phyloP scores from a whole-genome alignment of 2,797 vertebrate genomes.

The Manis javanica region DNA sequence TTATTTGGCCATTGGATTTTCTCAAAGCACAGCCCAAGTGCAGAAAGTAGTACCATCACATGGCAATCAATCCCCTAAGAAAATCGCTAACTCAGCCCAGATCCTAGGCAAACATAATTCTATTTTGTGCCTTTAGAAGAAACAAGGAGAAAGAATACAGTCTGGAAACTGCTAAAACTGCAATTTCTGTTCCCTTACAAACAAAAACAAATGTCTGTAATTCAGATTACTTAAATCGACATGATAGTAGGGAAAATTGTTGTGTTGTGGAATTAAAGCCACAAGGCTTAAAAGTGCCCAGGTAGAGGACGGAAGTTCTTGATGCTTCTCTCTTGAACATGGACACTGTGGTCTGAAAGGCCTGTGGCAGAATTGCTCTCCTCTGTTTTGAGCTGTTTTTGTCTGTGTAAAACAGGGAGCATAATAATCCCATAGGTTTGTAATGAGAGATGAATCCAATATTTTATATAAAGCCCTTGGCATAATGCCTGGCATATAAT shows the following conservation, averaged over 20 bases:
- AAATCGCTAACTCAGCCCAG: background rate
- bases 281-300: background rate
- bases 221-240: background rate
- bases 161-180: background rate
- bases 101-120: background rate
- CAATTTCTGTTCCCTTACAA: background rate
- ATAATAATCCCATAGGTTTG: background rate
- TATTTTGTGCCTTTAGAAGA: conserved; percentile 22
- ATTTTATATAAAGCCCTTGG: background rate
- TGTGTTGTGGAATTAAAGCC: background rate
- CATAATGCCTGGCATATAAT: background rate
- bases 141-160: conserved; percentile 19
- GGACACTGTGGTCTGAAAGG: background rate
- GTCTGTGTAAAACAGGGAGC: background rate
- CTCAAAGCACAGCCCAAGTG: background rate
- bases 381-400: background rate
- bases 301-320: background rate
- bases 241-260: background rate
- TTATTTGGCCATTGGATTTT: conserved; percentile 32
- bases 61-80: background rate
- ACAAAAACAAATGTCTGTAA: background rate
- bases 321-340: background rate
- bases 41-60: background rate
- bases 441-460: background rate
- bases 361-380: background rate